phyloP scores from a whole-genome alignment of 2,797 vertebrate species.

The Buphagus erythrorhynchus region DNA sequence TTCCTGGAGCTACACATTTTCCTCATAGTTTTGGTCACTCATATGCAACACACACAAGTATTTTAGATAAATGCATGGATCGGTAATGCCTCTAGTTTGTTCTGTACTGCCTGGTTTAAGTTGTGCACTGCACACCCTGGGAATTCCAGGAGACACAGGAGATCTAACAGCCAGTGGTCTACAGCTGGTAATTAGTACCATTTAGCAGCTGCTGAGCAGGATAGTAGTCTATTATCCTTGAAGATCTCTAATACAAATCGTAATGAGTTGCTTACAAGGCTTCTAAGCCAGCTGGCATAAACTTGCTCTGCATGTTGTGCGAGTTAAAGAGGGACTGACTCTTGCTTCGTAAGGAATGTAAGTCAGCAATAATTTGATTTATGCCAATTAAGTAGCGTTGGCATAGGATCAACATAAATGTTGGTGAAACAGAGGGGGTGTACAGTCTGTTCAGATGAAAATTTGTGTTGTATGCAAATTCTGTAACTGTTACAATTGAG shows the following conservation, averaged over 20 bases:
- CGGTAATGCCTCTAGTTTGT: background rate
- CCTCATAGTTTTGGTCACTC: background rate
- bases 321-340: background rate
- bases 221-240: background rate
- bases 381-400: background rate
- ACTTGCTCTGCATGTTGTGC: background rate
- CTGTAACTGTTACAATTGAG: background rate
- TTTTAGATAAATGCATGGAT: background rate
- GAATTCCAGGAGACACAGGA: background rate
- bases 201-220: constrained; percentile 34
- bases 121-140: background rate
- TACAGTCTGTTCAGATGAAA: constrained; percentile 21
- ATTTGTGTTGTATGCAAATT: constrained; percentile 2
- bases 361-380: constrained; percentile 31
- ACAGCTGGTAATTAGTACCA: constrained; percentile 19
- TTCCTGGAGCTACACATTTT: background rate
- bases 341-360: background rate
- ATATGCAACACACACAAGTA: accelerated
- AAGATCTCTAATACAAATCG: background rate
- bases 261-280: background rate
- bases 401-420: background rate
- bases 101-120: background rate
- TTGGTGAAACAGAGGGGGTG: background rate
- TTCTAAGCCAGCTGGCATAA: constrained; percentile 11
- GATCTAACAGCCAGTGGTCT: background rate